Percentiles rank a stretch among this genome's conserved stretches.
These are phyloP conservation scores for Dendroctonus valens DNA, from an alignment of 1,140 invertebrate species.

Conservation along the genomic window DNA sequence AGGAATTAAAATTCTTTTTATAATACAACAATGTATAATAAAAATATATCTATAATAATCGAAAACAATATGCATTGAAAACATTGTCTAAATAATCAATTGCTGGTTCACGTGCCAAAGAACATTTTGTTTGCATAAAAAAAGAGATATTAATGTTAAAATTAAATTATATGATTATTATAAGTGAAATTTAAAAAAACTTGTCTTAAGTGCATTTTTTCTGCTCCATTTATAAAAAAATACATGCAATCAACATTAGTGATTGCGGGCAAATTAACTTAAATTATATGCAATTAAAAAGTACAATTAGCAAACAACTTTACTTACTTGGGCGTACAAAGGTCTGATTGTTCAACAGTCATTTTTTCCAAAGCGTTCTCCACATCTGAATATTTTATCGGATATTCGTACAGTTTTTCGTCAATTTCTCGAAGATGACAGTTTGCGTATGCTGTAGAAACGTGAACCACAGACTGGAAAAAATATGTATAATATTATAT, in stretches of 20 bases:
- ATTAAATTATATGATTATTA: constrained; percentile 6
- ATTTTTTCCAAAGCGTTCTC: constrained; percentile 54
- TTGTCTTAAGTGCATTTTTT: not conserved
- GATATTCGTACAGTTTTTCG: constrained; percentile 68
- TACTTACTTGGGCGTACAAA: constrained; percentile 56
- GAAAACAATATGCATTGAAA: no score
- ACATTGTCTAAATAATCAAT: no score
- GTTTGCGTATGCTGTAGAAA: constrained; percentile 69
- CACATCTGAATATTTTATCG: constrained; percentile 64
- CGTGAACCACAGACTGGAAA: constrained; percentile 41
- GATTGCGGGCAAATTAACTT: no score
- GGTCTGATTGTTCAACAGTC: constrained; percentile 54
- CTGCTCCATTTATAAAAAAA: no score
- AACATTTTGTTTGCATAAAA: no score
- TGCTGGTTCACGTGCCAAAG: no score
- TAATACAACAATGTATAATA: no score
- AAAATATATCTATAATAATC: no score
- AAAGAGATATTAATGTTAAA: no score
- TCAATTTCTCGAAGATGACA: constrained; percentile 59
- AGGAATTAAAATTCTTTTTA: no score
- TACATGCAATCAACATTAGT: no score
- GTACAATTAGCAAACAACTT: not conserved
- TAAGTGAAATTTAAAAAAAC: not conserved
- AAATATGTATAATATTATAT: constrained; percentile 9
- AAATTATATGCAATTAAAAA: not conserved